Percentiles rank a stretch among this genome's conserved stretches.
These are phyloP conservation scores for Coremacera marginata DNA, from an alignment of 2,888 invertebrate genomes.

Conservation along the genomic window DNA sequence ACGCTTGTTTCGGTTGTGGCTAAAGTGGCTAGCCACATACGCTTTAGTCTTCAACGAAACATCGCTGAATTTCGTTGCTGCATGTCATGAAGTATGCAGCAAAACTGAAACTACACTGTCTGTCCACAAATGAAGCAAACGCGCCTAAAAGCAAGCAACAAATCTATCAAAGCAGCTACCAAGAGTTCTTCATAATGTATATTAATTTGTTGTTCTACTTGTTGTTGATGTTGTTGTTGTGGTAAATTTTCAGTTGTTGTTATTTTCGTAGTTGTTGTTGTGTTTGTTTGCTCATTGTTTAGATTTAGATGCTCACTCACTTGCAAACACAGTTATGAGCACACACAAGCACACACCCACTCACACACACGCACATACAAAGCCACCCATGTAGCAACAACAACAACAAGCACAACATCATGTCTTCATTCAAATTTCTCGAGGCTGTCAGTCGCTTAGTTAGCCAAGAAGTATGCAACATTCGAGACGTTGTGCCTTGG, in stretches of 20 bases:
- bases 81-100: constrained; percentile 29
- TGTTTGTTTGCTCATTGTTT: constrained; percentile 29
- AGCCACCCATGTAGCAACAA: not conserved
- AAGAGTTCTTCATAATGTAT: not conserved
- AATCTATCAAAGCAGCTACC: constrained; percentile 32
- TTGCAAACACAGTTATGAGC: not conserved
- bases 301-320: constrained; percentile 8
- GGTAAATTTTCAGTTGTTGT: constrained; percentile 4
- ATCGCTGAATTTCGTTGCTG: constrained; percentile 4
- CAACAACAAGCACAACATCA: not conserved
- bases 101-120: not conserved
- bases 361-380: not conserved
- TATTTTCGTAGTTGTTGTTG: not conserved
- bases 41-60: constrained; percentile 19
- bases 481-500: constrained; percentile 12
- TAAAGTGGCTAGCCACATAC: constrained; percentile 23
- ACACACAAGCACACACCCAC: not conserved
- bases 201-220: not conserved
- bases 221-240: not conserved
- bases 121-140: not conserved
- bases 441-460: constrained; percentile 7
- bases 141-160: constrained; percentile 22
- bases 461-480: constrained; percentile 36
- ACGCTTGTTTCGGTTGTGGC: constrained; percentile 21
- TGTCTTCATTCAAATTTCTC: not conserved